These are phyloP conservation scores for Leptura quadrifasciata DNA, from an alignment of 2,888 invertebrate species.

Conservation along the genomic window DNA sequence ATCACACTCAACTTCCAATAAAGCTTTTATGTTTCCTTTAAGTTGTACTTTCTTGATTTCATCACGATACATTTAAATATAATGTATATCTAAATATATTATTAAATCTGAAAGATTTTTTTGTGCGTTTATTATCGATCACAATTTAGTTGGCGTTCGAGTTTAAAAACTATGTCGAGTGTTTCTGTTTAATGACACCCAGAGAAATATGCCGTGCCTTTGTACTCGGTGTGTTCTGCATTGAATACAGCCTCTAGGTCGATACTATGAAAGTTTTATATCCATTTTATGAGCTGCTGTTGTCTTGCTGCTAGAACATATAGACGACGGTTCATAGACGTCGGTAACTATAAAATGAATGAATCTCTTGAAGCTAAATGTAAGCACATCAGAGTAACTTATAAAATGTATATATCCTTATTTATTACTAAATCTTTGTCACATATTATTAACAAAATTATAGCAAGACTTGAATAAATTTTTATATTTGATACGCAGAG, in stretches of 20 bases:
- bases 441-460: too few relatives aligned
- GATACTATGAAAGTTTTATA: constrained; percentile 4
- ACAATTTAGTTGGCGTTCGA: neutral
- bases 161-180: constrained; percentile 7
- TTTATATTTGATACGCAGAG: too few relatives aligned
- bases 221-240: neutral
- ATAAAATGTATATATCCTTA: too few relatives aligned
- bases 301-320: neutral
- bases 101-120: neutral
- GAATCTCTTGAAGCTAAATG: neutral
- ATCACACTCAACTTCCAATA: too few relatives aligned
- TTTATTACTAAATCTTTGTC: too few relatives aligned
- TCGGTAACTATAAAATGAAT: neutral
- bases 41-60: too few relatives aligned
- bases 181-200: neutral
- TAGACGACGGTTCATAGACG: neutral
- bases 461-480: too few relatives aligned
- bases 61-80: too few relatives aligned
- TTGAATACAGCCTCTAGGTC: constrained; percentile 1
- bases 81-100: neutral
- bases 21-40: too few relatives aligned
- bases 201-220: neutral
- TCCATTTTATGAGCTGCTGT: constrained; percentile 4
- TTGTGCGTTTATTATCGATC: neutral
- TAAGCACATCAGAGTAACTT: neutral